A percentile compares a stretch with the other conserved stretches of the same genome.
Conservation (phyloP, 2,888 invertebrate species). For the Poecilobothrus nobilitatus region DNA sequence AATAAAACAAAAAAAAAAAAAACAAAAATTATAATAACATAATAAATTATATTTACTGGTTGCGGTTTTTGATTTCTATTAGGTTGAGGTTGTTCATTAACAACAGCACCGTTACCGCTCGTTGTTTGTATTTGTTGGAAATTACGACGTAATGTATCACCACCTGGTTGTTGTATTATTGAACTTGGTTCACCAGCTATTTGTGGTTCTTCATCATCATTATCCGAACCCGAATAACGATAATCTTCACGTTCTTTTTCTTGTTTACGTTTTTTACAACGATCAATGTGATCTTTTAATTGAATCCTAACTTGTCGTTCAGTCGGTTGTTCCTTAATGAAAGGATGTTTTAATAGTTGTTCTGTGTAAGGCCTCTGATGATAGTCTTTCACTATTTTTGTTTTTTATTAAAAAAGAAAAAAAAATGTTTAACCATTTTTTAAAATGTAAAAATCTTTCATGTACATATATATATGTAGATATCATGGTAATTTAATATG, state of each 20-base stretch:
- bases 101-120: conserved; percentile 37
- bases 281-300: conserved; percentile 98
- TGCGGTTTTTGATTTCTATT: conserved; percentile 47
- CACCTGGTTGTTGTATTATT: conserved; percentile 77
- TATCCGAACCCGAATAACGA: conserved; percentile 91
- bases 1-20: too few species aligned
- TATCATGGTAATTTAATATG: too few species aligned
- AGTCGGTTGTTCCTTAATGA: conserved; percentile 97
- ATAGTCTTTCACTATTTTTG: conserved; percentile 91
- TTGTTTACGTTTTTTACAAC: conserved; percentile 90
- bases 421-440: neutral
- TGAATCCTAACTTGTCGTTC: conserved; percentile 97
- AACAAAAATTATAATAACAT: neutral
- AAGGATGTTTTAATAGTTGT: conserved; percentile 92
- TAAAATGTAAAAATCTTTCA: too few species aligned
- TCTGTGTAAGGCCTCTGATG: conserved; percentile 98
- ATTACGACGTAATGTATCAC: conserved; percentile 91
- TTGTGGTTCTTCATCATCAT: conserved; percentile 89
- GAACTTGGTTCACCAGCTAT: conserved; percentile 91
- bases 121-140: conserved; percentile 92
- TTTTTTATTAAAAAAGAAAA: conserved; percentile 20
- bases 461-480: too few species aligned
- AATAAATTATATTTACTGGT: conserved; percentile 22
- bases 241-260: conserved; percentile 74
- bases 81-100: conserved; percentile 52